These are phyloP conservation scores for Dissostichus mawsoni DNA, from an alignment of 2,113 vertebrate species.

Conservation along the genomic window DNA sequence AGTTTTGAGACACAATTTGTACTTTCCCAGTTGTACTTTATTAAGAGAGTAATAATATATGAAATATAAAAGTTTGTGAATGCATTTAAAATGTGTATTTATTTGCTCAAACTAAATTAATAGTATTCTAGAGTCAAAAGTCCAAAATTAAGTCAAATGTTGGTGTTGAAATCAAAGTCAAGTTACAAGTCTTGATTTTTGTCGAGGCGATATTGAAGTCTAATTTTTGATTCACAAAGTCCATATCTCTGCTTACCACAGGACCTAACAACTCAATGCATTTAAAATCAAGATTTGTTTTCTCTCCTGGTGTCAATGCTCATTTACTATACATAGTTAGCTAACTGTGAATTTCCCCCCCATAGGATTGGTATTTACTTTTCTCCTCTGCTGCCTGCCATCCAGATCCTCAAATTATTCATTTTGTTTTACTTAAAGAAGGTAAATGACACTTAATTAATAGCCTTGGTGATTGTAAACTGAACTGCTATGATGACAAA, in stretches of 20 bases:
- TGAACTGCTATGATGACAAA: conserved; percentile 14
- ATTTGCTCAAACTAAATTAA: no score
- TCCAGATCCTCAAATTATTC: conserved; percentile 91
- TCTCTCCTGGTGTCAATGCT: background rate
- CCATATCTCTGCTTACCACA: background rate
- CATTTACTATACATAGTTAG: background rate
- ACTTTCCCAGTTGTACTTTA: no score
- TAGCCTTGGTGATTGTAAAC: conserved; percentile 1
- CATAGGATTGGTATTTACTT: conserved; percentile 95
- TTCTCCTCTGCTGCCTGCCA: conserved; percentile 91
- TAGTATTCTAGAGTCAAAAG: no score
- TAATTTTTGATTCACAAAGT: no score
- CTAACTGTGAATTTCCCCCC: conserved; percentile 34
- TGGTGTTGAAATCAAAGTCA: no score
- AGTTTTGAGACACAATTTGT: no score
- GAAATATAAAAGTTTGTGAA: no score
- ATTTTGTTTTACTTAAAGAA: conserved; percentile 94
- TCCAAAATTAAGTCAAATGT: no score
- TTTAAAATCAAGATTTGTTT: background rate
- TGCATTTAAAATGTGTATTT: no score
- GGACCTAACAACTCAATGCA: background rate
- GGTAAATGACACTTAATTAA: conserved; percentile 77
- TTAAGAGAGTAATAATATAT: no score
- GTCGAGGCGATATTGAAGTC: no score
- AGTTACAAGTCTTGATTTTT: no score